phyloP scores from a whole-genome alignment of 2,797 vertebrate genomes.

The Eutrigla gurnardus region DNA sequence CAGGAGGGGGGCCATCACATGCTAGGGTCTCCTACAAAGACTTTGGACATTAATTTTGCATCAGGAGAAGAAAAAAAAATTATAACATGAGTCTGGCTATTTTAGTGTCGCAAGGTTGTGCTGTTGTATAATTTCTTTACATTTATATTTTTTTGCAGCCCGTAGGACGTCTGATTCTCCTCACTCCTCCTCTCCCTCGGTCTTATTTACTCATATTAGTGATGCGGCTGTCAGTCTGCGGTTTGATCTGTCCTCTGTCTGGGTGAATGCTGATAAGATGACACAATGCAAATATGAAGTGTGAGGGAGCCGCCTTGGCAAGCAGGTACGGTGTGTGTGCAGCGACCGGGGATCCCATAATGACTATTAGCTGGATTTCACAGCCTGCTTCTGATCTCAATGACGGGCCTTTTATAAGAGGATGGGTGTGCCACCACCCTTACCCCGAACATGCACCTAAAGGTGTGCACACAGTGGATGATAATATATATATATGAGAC shows the following conservation, averaged over 20 bases:
- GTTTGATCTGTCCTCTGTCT: slow-evolving; percentile 70
- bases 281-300: slow-evolving; percentile 80
- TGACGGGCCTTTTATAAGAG: slow-evolving; percentile 79
- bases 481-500: slow-evolving; percentile 23
- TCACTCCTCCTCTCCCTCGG: slow-evolving; percentile 33
- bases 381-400: slow-evolving; percentile 83
- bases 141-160: slow-evolving; percentile 11
- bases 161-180: slow-evolving; percentile 43
- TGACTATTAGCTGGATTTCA: slow-evolving; percentile 88
- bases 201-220: slow-evolving; percentile 73
- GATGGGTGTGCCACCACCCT: slow-evolving; percentile 70
- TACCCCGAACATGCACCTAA: slow-evolving; percentile 47
- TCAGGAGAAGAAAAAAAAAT: slow-evolving; percentile 50
- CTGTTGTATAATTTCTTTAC: slow-evolving; percentile 52
- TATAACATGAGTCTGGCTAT: slow-evolving; percentile 50
- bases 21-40: slow-evolving; percentile 59
- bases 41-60: slow-evolving; percentile 72
- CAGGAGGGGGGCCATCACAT: slow-evolving; percentile 40
- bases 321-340: slow-evolving; percentile 74
- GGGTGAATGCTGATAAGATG: slow-evolving; percentile 81
- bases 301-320: slow-evolving; percentile 71
- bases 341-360: slow-evolving; percentile 74
- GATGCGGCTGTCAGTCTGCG: slow-evolving; percentile 68
- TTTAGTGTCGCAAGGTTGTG: slow-evolving; percentile 47
- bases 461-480: slow-evolving; percentile 31